Evolutionary conservation across 2,797 vertebrate species (phyloP).

Genomic region (Syndactyla subalaris): DNA sequence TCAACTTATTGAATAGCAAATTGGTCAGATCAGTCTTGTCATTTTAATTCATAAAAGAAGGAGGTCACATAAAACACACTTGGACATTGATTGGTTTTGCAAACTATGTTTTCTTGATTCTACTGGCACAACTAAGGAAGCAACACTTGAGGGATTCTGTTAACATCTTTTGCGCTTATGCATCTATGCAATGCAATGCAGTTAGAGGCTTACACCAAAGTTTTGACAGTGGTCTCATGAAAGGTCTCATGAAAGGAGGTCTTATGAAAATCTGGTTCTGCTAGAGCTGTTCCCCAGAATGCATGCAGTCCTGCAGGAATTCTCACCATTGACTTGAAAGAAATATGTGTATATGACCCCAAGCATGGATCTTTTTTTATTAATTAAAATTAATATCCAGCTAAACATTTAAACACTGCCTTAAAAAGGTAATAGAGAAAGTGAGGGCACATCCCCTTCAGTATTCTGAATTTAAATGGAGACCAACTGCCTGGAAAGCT

Average conservation of each 20-base stretch:
- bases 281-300: neutral
- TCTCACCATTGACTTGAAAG: neutral
- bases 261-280: neutral
- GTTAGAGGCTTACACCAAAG: neutral
- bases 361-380: neutral
- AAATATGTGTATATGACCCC: neutral
- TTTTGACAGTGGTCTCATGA: neutral
- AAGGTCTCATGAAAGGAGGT: neutral
- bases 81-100: neutral
- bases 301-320: neutral
- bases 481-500: slow-evolving; percentile 18
- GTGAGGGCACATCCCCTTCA: neutral
- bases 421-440: neutral
- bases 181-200: neutral
- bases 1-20: neutral
- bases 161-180: neutral
- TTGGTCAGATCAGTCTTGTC: neutral
- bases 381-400: slow-evolving; percentile 38
- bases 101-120: neutral
- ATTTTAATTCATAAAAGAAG: neutral
- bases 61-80: neutral
- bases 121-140: neutral
- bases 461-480: slow-evolving; percentile 61
- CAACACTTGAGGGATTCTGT: neutral
- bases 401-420: slow-evolving; percentile 39